These are phyloP conservation scores for Chelonus insularis DNA, from an alignment of 1,140 invertebrate species.

Conservation along the genomic window DNA sequence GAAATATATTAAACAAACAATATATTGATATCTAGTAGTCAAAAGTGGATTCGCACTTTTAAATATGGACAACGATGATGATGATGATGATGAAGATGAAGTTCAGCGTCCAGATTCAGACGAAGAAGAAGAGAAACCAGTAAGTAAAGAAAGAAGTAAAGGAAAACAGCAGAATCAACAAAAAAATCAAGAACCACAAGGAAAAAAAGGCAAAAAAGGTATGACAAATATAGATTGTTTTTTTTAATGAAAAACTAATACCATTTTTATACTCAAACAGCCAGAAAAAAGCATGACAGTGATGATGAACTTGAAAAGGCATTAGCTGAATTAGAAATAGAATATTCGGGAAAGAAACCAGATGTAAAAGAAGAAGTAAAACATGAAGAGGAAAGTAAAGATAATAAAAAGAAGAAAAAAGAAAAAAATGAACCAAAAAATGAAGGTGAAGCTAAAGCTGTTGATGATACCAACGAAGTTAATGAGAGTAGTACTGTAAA, in stretches of 20 bases:
- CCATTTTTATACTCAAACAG: no score
- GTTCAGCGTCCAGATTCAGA: slow-evolving; percentile 51
- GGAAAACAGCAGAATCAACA: slow-evolving; percentile 56
- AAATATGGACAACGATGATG: slow-evolving; percentile 63
- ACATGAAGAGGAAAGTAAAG: slow-evolving; percentile 21
- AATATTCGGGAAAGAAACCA: slow-evolving; percentile 66
- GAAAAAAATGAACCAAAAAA: slow-evolving; percentile 55
- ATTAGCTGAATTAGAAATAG: slow-evolving; percentile 77
- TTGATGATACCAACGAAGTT: slow-evolving; percentile 55
- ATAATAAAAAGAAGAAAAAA: slow-evolving; percentile 47
- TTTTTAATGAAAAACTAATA: slow-evolving; percentile 5
- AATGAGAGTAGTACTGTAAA: slow-evolving; percentile 68
- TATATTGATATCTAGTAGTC: no score
- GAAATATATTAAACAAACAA: no score
- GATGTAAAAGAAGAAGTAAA: slow-evolving; percentile 35
- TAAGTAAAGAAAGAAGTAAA: slow-evolving; percentile 57
- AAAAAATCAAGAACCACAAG: slow-evolving; percentile 54
- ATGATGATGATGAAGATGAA: slow-evolving; percentile 42
- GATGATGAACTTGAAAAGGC: slow-evolving; percentile 85
- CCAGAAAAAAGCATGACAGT: slow-evolving; percentile 75
- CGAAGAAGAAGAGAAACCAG: slow-evolving; percentile 56
- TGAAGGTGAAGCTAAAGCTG: slow-evolving; percentile 53
- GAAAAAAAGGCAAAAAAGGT: slow-evolving; percentile 50
- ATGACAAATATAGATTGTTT: slow-evolving; percentile 22
- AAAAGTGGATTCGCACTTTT: slow-evolving; percentile 67